phyloP scores from a whole-genome alignment of 2,888 invertebrate species.

The Hipparchia semele region DNA sequence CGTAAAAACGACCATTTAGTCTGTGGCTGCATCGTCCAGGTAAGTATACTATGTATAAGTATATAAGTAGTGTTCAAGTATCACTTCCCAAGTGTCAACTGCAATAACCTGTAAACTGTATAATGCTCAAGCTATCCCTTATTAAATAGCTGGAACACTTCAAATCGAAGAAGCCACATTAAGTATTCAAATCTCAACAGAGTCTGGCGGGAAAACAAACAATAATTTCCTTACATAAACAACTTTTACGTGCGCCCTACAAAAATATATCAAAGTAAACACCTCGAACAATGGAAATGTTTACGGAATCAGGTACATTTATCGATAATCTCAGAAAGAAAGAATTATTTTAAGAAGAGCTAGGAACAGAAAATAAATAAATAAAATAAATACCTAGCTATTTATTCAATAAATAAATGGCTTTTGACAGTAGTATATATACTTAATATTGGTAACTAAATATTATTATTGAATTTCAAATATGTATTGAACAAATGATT shows the following conservation, averaged over 20 bases:
- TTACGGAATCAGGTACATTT: not conserved
- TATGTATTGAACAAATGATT: not conserved
- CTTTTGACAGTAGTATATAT: too few species aligned
- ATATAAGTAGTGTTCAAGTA: too few species aligned
- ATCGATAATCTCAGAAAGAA: not conserved
- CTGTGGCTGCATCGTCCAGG: too few species aligned
- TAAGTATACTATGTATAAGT: too few species aligned
- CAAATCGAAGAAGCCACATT: not conserved
- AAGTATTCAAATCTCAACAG: slow-evolving; percentile 9
- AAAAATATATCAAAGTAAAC: slow-evolving; percentile 7
- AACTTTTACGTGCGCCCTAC: slow-evolving; percentile 1
- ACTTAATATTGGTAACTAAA: too few species aligned
- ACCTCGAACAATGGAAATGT: slow-evolving; percentile 1
- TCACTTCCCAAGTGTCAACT: too few species aligned
- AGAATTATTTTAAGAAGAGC: not conserved
- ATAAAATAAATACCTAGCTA: not conserved
- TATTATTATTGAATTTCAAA: not conserved
- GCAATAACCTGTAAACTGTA: too few species aligned
- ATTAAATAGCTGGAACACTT: not conserved
- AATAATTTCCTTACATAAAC: slow-evolving; percentile 8
- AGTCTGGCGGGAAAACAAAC: slow-evolving; percentile 1
- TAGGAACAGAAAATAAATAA: not conserved
- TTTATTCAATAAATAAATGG: too few species aligned
- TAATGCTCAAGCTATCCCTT: not conserved
- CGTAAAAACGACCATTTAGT: too few species aligned